Evolutionary conservation across 2,113 vertebrate genomes (phyloP), one percentile per base, ranked within the genome.

Genomic region (Cairina moschata): DNA sequence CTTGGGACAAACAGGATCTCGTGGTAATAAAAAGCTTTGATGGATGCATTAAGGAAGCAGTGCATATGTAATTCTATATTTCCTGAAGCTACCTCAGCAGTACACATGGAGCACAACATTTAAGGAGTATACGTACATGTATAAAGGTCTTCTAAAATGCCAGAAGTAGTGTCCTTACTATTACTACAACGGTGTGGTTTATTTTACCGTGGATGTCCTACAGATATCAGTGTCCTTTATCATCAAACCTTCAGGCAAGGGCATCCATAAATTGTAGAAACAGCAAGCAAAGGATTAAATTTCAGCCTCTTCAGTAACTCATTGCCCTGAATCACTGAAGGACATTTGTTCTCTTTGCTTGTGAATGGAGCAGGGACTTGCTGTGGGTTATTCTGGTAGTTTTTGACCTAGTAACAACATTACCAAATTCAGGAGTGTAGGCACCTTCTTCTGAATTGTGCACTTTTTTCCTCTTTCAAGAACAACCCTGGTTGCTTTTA

Each of bases 11-110:
- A 92, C 76, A 87, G 90, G 79, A 93, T 88, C 88, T 95, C 84
- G 59, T 77, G 79, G 71, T 93, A 90, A 81, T 83, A 60, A 83
- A 96, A 91, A 75, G 28, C 55, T 97, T 96, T 96, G 95, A 97
- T 91, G 87, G 81, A 85, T 95, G 78, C 87, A 48, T 95, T 94
- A 95, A 95, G 84, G 79, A 96, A 95, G 73, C 42, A 65, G 52
- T 66, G 78, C 4, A 1, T 82, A 75, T 88, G 91, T 94, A 95
- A 96, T 94, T 55, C 86, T 93, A 20, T 95, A 93, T 94, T 95
- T 97, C 94, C 86, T 85, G 90, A 95, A 62, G 67, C 92, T 88
- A 92, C 90, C 81, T 96, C 79, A 92, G 65, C 55, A 36, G 34
- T 85, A 10, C 69, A 84, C 1, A 5, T 81, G 56, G 26, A 94